Base-by-base conservation (phyloP, 2,797 vertebrate species). In the Lateolabrax maculatus region DNA sequence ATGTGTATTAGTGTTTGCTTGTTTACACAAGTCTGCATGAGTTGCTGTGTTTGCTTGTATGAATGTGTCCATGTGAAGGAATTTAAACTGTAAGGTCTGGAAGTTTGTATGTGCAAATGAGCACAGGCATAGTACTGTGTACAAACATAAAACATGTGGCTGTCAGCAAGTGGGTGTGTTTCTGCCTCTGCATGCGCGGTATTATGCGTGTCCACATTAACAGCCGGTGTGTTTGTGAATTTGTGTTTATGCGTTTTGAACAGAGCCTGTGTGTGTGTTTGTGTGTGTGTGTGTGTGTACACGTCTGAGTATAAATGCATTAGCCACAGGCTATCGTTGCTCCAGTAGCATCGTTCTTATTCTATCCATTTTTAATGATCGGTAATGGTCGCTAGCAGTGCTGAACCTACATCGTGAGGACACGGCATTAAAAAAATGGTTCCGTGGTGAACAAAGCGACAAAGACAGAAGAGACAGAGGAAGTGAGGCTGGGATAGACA, bases 311-410 rank as follows among this genome's bases (percentile, higher is more conserved):
- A 75, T 90, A 87, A 93, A 84, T 72, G 81, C 75, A 80, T 75
- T 84, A 77, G 90, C 92, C 87, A 90, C 82, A 81, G 92, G 92
- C 88, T 85, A 90, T 90, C 55, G 8, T 79, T 89, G 62, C 81
- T 90, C 84, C 85, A 86, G 83, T 79, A 80, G 82, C 84, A 88
- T 86, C 78, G 71, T 90, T 93, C 87, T 86, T 88, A 84, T 87
- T 87, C 73, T 81, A 92, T 94, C 78, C 69, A 94, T 94, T 92
- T 93, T 94, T 94, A 93, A 94, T 93, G 87, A 89, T 88, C 27
- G 66, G 92, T 93, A 93, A 92, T 93, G 88, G 88, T 91, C 57
- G 89, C 91, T 85, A 81, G 83, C 85, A 86, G 90, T 89, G 85
- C 90, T 87, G 86, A 90, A 79, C 85, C 83, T 86, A 71, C 73